Evolutionary conservation across 2,797 vertebrate species (phyloP).

Genomic region (Anguilla pacifica): DNA sequence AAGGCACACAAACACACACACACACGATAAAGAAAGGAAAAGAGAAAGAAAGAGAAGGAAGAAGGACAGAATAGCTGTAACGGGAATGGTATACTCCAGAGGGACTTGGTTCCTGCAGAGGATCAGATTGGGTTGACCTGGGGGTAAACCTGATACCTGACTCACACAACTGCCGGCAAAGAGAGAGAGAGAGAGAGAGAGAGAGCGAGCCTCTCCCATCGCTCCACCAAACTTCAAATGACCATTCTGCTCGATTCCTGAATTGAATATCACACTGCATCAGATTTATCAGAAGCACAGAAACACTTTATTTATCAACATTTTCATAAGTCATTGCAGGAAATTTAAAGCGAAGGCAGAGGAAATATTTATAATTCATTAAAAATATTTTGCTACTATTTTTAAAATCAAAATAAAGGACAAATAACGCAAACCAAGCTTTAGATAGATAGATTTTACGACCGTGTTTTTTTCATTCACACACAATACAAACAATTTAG

Average conservation of each 20-base stretch:
- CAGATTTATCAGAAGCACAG: neutral
- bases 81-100: slow-evolving; percentile 43
- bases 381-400: too few species aligned
- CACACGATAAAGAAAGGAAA: slow-evolving; percentile 42
- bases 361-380: too few species aligned
- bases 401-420: too few species aligned
- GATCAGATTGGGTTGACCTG: slow-evolving; percentile 51
- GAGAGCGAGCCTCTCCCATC: neutral
- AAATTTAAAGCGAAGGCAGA: too few species aligned
- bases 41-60: slow-evolving; percentile 13
- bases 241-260: neutral
- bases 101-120: slow-evolving; percentile 46
- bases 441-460: too few species aligned
- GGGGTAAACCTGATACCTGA: slow-evolving; percentile 58
- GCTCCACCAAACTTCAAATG: neutral
- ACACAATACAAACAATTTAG: too few species aligned
- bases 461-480: too few species aligned
- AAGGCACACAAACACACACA: slow-evolving; percentile 34
- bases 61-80: slow-evolving; percentile 36
- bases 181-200: slow-evolving; percentile 30
- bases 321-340: too few species aligned
- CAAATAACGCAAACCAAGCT: too few species aligned
- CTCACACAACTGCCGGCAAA: slow-evolving; percentile 46
- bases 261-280: neutral
- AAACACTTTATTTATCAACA: too few species aligned